Percentiles rank a stretch among this genome's conserved stretches.
Conservation (phyloP, 2,797 vertebrate species). For the Pseudomugil tenellus region DNA sequence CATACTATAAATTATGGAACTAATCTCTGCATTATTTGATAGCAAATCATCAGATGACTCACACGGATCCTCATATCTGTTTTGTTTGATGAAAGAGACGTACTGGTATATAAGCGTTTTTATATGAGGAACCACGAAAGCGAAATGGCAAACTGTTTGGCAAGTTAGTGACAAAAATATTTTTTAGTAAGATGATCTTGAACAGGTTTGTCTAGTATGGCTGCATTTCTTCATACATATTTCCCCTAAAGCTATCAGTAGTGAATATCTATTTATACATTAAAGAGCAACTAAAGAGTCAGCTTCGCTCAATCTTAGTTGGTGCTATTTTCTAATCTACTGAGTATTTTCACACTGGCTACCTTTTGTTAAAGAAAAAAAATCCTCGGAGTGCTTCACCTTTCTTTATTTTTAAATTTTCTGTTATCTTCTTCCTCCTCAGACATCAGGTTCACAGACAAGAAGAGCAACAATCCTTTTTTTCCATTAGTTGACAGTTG, state of each 20-base stretch:
- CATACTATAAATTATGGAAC: background rate
- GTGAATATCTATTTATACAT: background rate
- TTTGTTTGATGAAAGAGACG: background rate
- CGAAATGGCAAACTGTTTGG: background rate
- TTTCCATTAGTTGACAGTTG: background rate
- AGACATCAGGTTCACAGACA: background rate
- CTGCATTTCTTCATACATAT: background rate
- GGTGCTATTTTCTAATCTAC: background rate
- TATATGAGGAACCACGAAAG: background rate
- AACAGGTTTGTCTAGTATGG: conserved; percentile 33
- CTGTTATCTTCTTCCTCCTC: conserved; percentile 43
- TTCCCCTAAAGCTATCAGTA: background rate
- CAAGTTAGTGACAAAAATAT: conserved; percentile 6
- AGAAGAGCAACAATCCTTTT: too few relatives aligned
- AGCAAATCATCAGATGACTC: background rate
- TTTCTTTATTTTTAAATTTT: background rate
- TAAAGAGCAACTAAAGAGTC: background rate
- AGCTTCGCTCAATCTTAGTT: background rate
- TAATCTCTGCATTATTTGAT: background rate
- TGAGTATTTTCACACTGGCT: background rate
- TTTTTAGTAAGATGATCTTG: background rate
- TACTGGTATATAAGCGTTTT: background rate
- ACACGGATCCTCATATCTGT: background rate
- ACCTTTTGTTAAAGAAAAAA: background rate
- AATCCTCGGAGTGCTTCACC: background rate